phyloP scores from a whole-genome alignment of 2,888 invertebrate species.

The Acleris literana region DNA sequence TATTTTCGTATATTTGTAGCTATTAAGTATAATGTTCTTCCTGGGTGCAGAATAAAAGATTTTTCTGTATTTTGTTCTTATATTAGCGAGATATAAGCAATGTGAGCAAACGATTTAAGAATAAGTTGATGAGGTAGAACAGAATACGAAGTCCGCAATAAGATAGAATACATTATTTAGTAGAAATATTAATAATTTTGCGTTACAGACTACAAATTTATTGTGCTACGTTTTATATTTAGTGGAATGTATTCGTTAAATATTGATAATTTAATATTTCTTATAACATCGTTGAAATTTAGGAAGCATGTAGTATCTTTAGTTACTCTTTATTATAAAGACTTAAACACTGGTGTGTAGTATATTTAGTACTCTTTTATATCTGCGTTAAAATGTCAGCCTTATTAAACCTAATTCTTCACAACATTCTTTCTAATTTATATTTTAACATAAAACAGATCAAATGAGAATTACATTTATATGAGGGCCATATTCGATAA shows the following conservation, averaged over 20 bases:
- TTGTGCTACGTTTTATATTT: constrained; percentile 47
- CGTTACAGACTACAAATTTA: constrained; percentile 4
- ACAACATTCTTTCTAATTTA: background rate
- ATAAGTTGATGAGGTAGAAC: constrained; percentile 56
- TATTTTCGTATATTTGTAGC: too few species aligned
- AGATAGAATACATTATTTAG: constrained; percentile 25
- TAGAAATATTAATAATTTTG: constrained; percentile 3
- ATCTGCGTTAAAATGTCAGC: background rate
- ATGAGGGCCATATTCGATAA: too few species aligned
- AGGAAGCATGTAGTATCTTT: background rate
- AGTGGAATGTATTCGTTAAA: constrained; percentile 65
- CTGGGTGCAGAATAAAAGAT: too few species aligned
- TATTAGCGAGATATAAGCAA: constrained; percentile 7
- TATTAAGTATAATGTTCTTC: too few species aligned
- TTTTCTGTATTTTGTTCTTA: too few species aligned
- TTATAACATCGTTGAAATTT: constrained; percentile 9
- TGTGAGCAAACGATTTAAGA: constrained; percentile 39
- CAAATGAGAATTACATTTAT: background rate
- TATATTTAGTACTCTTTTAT: background rate
- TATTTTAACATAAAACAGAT: background rate
- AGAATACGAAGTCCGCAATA: constrained; percentile 49
- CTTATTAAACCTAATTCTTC: too few species aligned
- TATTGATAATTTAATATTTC: constrained; percentile 19
- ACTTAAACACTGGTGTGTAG: background rate
- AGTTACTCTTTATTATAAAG: background rate